These are phyloP conservation scores for Asobara japonica DNA, from an alignment of 1,140 invertebrate genomes.

Conservation along the genomic window DNA sequence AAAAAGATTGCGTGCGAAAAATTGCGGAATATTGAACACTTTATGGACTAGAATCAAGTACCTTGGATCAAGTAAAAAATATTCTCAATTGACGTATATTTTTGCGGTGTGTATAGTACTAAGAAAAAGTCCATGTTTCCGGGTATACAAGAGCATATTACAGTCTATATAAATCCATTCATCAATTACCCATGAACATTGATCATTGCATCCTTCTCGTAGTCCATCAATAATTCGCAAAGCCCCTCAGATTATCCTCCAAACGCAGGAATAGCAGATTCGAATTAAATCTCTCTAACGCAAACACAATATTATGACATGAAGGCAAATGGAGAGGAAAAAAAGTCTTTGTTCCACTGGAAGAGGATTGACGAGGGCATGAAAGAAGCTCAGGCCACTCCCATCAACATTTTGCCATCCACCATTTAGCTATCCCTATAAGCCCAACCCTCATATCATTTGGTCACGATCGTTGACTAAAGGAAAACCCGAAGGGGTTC, in stretches of 20 bases:
- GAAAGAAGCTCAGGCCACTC: background rate
- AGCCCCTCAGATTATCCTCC: background rate
- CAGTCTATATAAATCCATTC: no score
- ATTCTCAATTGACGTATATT: no score
- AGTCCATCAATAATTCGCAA: no score
- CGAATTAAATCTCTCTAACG: background rate
- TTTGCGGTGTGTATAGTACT: no score
- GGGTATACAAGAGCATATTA: no score
- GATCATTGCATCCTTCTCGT: no score
- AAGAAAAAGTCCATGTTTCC: no score
- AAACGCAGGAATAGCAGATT: background rate
- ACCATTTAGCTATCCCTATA: constrained; percentile 11
- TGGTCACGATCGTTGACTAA: constrained; percentile 26
- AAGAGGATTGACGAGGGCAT: background rate
- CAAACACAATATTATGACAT: background rate
- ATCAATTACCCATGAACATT: no score
- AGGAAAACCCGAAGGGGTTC: constrained; percentile 12
- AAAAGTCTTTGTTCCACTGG: background rate
- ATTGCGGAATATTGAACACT: no score
- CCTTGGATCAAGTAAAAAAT: no score
- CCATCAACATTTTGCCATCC: background rate
- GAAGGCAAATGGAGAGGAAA: background rate
- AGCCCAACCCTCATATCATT: constrained; percentile 18
- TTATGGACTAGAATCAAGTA: no score
- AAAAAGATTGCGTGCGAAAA: no score